Evolutionary conservation across 1,140 invertebrate species (phyloP), one percentile per base, ranked within the genome.

Genomic region (Proales similis): DNA sequence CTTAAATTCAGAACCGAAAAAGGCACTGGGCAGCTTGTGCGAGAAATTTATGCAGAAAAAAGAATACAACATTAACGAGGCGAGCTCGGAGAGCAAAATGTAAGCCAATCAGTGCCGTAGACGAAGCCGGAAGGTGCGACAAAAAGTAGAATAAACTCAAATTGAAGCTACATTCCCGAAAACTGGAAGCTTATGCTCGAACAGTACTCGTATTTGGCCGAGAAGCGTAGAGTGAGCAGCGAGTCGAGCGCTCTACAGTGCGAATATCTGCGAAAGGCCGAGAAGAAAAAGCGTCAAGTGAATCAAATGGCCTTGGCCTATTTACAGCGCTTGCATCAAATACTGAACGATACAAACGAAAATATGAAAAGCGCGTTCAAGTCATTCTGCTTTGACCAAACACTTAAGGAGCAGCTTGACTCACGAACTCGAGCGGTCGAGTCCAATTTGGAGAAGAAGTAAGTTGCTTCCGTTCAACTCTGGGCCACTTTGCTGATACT

Each of bases 301-400:
- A 57, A 57, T 42, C 51, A 57, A 42, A 57, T 57, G 51, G 51
- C 51, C 17, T 17, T 42, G 4, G 27, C 14, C 30, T 43, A 42
- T 42, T 42, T 57, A 29, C 39, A 57, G 45, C 39, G 45, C 39
- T 42, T 30, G 17, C 51, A 57, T 5, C 24, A 57, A 0, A 42
- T 57, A 12, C 30, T 57, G 19, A 26, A 14, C 20, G 51, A 57
- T 17, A 42, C 51, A 27, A 24, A 57, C 17, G 22, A 24, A 14
- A 29, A 57, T 42, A 22, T 24, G 29, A 14, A 57, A n/a, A 42
- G 7, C 32, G 51, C 51, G 17, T 57, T 22, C 19, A 57, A 57
- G 22, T 42, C 19, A 29, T 57, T 57, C 45, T 57, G 51, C 30
- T 29, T 42, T 42, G 51, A 57, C 45, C 51, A 57, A 57, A 42